Conservation (phyloP, 53 echinoderm and acorn worm genomes). For the Zoroaster sp. region DNA sequence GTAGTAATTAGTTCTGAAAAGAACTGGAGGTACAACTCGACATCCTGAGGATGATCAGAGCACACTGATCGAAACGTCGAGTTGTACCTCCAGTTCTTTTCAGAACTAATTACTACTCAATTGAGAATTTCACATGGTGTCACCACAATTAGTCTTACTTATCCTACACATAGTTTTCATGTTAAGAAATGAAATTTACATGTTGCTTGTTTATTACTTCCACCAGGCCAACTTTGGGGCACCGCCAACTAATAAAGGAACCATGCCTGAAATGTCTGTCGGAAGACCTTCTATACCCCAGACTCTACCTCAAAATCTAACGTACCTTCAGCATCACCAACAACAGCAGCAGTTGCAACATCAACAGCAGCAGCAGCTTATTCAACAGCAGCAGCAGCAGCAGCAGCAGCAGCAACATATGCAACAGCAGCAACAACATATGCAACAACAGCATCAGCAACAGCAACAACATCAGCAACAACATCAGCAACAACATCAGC, state of each 20-base stretch:
- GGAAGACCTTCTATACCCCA: slow-evolving; percentile 64
- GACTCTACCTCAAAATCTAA: slow-evolving; percentile 51
- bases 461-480: not conserved
- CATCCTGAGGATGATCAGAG: no score
- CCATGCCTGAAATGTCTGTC: slow-evolving; percentile 42
- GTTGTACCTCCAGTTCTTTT: no score
- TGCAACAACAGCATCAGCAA: slow-evolving; percentile 2
- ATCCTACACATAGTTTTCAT: not conserved
- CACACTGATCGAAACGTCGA: no score
- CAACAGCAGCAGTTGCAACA: slow-evolving; percentile 10
- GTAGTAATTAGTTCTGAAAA: no score
- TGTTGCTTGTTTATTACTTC: not conserved
- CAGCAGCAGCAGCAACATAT: not conserved
- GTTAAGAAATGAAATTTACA: not conserved
- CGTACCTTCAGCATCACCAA: slow-evolving; percentile 37
- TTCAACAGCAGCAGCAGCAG: not conserved
- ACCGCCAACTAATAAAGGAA: slow-evolving; percentile 21
- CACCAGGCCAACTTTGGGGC: slow-evolving; percentile 55
- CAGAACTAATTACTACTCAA: no score
- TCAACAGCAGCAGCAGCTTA: not conserved
- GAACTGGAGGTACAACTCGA: no score
- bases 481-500: not conserved
- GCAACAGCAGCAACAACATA: slow-evolving; percentile 17
- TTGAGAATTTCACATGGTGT: no score
- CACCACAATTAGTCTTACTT: no score